These are phyloP conservation scores for Paralvinella palmiformis DNA, from an alignment of 1,140 invertebrate genomes.

Conservation along the genomic window DNA sequence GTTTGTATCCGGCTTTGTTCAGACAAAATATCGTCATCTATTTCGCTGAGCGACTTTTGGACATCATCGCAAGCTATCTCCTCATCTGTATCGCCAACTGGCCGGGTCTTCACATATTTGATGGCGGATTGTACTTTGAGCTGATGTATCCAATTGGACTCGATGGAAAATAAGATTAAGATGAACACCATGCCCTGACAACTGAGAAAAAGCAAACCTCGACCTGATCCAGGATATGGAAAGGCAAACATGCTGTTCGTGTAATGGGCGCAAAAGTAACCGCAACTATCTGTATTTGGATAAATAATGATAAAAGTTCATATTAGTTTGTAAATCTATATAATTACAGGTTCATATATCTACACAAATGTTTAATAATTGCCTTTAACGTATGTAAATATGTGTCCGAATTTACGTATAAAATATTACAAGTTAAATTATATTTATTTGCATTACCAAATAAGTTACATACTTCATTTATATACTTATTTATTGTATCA, in stretches of 20 bases:
- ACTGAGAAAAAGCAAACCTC: slow-evolving; percentile 54
- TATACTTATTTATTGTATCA: neutral
- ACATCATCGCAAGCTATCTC: too few relatives aligned
- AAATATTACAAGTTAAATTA: neutral
- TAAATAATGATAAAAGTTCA: neutral
- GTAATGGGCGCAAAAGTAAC: neutral
- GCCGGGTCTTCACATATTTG: too few relatives aligned
- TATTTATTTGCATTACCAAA: neutral
- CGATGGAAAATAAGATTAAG: slow-evolving; percentile 51
- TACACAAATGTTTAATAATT: neutral
- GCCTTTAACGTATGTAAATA: neutral
- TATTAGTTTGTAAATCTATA: neutral
- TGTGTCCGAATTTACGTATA: neutral
- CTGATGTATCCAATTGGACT: slow-evolving; percentile 35
- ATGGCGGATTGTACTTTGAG: neutral
- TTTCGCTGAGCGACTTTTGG: neutral
- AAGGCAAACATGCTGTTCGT: slow-evolving; percentile 4
- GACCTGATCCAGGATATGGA: slow-evolving; percentile 52
- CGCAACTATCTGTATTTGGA: slow-evolving; percentile 12
- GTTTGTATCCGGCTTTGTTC: neutral
- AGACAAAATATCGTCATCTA: neutral
- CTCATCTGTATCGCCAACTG: too few relatives aligned
- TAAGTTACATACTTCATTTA: neutral
- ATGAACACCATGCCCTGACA: slow-evolving; percentile 55
- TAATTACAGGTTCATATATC: neutral